These are phyloP conservation scores for Mystacornis crossleyi DNA, from an alignment of 2,113 vertebrate genomes.

Conservation along the genomic window DNA sequence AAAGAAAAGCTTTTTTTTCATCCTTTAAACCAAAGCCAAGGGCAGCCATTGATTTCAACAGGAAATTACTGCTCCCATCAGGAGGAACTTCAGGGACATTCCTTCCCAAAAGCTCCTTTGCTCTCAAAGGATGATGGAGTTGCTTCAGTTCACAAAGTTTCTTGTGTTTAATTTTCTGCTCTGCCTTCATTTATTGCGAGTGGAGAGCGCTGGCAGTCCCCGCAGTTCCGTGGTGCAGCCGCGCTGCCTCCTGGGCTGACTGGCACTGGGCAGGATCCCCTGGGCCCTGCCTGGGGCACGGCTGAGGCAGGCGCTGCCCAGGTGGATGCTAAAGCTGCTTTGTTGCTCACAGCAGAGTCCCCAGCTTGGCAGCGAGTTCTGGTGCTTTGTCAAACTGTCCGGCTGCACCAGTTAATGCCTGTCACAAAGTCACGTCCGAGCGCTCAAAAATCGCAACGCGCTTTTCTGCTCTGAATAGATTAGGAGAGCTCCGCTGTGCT, in stretches of 20 bases:
- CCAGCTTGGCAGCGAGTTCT: background rate
- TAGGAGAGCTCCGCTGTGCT: background rate
- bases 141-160: background rate
- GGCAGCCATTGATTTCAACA: background rate
- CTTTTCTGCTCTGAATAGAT: background rate
- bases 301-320: background rate
- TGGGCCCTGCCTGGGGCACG: background rate
- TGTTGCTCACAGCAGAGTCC: background rate
- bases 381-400: background rate
- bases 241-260: accelerated
- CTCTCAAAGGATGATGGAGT: background rate
- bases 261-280: background rate
- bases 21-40: background rate
- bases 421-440: background rate
- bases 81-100: background rate
- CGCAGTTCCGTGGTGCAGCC: background rate
- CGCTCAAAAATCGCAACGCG: accelerated
- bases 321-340: background rate
- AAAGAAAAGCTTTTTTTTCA: background rate
- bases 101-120: background rate
- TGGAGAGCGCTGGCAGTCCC: background rate
- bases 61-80: background rate
- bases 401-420: background rate
- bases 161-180: background rate
- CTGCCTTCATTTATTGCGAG: background rate